phyloP scores from a whole-genome alignment of 2,888 invertebrate genomes.

The Diadromus collaris region DNA sequence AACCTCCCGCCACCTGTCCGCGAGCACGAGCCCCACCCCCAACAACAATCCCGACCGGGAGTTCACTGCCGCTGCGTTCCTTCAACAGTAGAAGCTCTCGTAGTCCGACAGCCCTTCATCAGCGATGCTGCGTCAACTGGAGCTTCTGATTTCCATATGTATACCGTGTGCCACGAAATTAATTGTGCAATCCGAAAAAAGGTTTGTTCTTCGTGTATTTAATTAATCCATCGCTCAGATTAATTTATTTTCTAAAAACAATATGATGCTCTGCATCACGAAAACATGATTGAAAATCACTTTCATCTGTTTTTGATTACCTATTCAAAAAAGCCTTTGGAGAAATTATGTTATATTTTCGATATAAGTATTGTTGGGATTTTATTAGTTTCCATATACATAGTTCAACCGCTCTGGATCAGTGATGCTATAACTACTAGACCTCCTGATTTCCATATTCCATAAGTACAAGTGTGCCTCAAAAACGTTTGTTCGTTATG shows the following conservation, averaged over 20 bases:
- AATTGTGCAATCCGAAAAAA: no score
- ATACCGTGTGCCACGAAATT: no score
- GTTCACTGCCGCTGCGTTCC: conserved; percentile 5
- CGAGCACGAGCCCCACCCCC: conserved; percentile 42
- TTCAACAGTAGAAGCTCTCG: conserved; percentile 33
- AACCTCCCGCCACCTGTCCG: conserved; percentile 30
- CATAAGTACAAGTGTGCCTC: neutral
- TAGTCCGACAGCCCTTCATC: neutral
- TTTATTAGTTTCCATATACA: neutral
- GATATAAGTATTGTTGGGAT: no score
- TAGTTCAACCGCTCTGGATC: neutral
- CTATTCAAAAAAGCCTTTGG: no score
- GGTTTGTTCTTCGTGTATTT: no score
- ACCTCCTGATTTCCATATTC: neutral
- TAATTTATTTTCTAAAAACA: neutral
- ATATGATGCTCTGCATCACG: neutral
- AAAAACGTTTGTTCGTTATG: neutral
- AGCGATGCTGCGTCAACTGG: neutral
- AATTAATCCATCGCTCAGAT: neutral
- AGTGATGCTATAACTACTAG: neutral
- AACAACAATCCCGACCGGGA: conserved; percentile 37
- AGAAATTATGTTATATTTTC: no score
- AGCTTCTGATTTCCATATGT: neutral
- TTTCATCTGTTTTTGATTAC: neutral
- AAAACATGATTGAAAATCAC: neutral